Evolutionary conservation across 64 coral and sea anemone species (phyloP).

Genomic region (Platygyra sinensis): DNA sequence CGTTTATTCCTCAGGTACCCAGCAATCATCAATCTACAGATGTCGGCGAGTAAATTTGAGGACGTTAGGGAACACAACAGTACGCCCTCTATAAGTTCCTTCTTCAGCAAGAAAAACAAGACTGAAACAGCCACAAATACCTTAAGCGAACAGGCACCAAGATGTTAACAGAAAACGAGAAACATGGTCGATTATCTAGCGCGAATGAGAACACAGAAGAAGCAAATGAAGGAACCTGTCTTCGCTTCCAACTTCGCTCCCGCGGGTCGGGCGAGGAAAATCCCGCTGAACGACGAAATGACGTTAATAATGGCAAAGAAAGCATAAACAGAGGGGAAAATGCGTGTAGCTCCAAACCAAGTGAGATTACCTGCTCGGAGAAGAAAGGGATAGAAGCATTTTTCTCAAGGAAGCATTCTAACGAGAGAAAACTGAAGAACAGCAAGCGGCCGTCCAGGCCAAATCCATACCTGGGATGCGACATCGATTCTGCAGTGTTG

Average conservation of each 20-base stretch:
- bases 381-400: slow-evolving; percentile 25
- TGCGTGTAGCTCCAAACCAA: not conserved
- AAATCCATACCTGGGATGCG: slow-evolving; percentile 62
- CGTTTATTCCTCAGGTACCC: slow-evolving; percentile 71
- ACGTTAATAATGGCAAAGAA: not conserved
- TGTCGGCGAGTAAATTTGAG: slow-evolving; percentile 89
- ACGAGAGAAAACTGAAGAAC: not conserved
- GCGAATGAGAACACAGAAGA: not conserved
- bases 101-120: slow-evolving; percentile 64
- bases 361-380: not conserved
- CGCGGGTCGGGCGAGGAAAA: not conserved
- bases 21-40: slow-evolving; percentile 56
- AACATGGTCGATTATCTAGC: not conserved
- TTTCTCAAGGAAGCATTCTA: not conserved
- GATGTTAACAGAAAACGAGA: not conserved
- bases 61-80: slow-evolving; percentile 37
- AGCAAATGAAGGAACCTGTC: not conserved
- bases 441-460: not conserved
- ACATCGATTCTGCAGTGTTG: slow-evolving; percentile 61
- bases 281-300: not conserved
- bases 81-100: slow-evolving; percentile 76
- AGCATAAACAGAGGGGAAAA: not conserved
- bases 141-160: not conserved
- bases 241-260: not conserved
- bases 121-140: not conserved